Evolutionary conservation across 2,888 invertebrate species (phyloP), one percentile per base, ranked within the genome.

Genomic region (Junonia oenone): DNA sequence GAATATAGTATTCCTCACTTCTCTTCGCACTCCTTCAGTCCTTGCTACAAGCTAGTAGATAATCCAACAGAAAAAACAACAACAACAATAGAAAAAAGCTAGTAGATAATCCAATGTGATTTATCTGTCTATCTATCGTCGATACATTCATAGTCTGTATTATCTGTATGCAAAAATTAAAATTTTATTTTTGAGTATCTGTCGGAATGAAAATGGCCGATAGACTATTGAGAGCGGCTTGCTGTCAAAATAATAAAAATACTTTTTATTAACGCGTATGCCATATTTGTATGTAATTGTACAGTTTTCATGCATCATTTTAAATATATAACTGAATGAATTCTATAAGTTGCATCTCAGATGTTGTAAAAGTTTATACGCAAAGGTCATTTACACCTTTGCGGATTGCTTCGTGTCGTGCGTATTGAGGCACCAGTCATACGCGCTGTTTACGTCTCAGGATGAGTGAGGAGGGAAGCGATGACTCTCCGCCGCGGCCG

Each of bases 221-320:
- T 72, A 76, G 75, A 78, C 73, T 75, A 76, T 78, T 73, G 77
- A 83, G 81, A 87, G 86, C 89, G 85, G 90, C 87, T 89, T 89
- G 83, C 89, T 90, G 90, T 90, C 90, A 90, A 87, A 89, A 88
- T 88, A 86, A 43, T 67, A 73, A 72, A 73, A 76, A 74, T 78
- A 72, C 73, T 68, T 72, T 77, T 75, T 68, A 65, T 61, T 71
- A 76, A 69, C 73, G 78, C 78, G 71, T 75, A 78, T 73, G 72
- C 70, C 57, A 55, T 62, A 67, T 51, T 68, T 67, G 66, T 64
- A 71, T 72, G 59, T 66, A 68, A 67, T 68, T 68, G 64, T 59
- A 65, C 57, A 68, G 63, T 67, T 68, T 68, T 68, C 50, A 75
- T 69, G 68, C 63, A 66, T 71, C 62, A 63, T 72, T 68, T 62